phyloP scores from a whole-genome alignment of 2,888 invertebrate genomes.

The Timandra comae region DNA sequence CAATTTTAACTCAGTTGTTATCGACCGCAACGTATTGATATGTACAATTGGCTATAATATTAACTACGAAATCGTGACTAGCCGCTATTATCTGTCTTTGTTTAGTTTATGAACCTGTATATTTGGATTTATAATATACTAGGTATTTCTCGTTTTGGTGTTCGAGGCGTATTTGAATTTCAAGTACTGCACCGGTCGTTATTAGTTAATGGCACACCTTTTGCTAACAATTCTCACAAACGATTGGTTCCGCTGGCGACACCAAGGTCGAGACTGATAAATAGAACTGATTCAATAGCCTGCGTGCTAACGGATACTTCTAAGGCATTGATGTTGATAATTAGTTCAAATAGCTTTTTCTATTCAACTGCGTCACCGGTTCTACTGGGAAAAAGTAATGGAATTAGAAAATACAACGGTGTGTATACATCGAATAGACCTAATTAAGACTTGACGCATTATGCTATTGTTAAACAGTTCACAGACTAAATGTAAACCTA shows the following conservation, averaged over 20 bases:
- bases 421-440: conserved; percentile 22
- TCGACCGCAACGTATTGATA: too few species aligned
- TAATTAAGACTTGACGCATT: conserved; percentile 26
- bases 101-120: too few species aligned
- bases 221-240: conserved; percentile 36
- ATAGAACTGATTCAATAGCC: conserved; percentile 44
- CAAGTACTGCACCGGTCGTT: conserved; percentile 4
- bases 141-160: too few species aligned
- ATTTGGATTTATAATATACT: too few species aligned
- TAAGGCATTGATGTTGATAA: conserved; percentile 36
- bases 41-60: too few species aligned
- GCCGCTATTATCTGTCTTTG: too few species aligned
- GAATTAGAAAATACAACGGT: conserved; percentile 17
- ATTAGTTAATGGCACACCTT: conserved; percentile 41
- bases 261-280: conserved; percentile 59
- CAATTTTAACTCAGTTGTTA: too few species aligned
- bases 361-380: conserved; percentile 32
- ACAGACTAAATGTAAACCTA: conserved; percentile 33
- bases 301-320: conserved; percentile 37
- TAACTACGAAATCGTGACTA: too few species aligned
- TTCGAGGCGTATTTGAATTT: too few species aligned
- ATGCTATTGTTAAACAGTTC: conserved; percentile 35
- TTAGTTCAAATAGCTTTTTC: conserved; percentile 35
- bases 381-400: conserved; percentile 17
- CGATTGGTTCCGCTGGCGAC: conserved; percentile 53